Base-by-base conservation (phyloP, 2,113 vertebrate genomes). In the Chionodraco myersi region DNA sequence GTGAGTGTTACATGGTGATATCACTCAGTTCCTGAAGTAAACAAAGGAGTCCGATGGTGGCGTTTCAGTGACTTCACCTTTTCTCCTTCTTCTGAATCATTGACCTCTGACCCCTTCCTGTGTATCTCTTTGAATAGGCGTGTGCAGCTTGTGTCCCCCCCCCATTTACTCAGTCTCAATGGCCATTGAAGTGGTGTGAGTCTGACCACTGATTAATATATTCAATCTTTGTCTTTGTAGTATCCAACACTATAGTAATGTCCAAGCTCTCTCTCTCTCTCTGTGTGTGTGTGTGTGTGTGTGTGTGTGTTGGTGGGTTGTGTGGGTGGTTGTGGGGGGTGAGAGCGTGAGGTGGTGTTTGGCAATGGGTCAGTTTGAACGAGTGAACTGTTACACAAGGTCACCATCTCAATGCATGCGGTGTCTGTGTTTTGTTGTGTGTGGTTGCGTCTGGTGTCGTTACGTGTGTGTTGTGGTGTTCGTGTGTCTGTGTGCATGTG, bases 321-420 rank as follows among this genome's bases (percentile, higher is more conserved):
- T n/a, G n/a, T n/a, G n/a, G n/a, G n/a, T n/a, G n/a, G n/a, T n/a
- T n/a, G n/a, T n/a, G n/a, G n/a, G n/a, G n/a, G n/a, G n/a, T n/a
- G n/a, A n/a, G n/a, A n/a, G n/a, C n/a, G n/a, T n/a, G n/a, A n/a
- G n/a, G n/a, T n/a, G n/a, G n/a, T n/a, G n/a, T n/a, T n/a, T n/a
- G n/a, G n/a, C n/a, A n/a, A n/a, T n/a, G n/a, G n/a, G n/a, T n/a
- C n/a, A n/a, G n/a, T n/a, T 94, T 96, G 95, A 96, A 95, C 95
- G 93, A 96, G n/a, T 95, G 95, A 96, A 96, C 96, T n/a, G n/a
- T n/a, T n/a, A n/a, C 95, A 93, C 96, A 97, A 97, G 96, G 96
- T 97, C 96, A 96, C 95, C 88, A 95, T 95, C 94, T 95, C 94
- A 82, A 84, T 77, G n/a, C n/a, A n/a, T n/a, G n/a, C n/a, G n/a